Evolutionary conservation across 2,888 invertebrate species (phyloP).

Genomic region (Notodromas monacha): DNA sequence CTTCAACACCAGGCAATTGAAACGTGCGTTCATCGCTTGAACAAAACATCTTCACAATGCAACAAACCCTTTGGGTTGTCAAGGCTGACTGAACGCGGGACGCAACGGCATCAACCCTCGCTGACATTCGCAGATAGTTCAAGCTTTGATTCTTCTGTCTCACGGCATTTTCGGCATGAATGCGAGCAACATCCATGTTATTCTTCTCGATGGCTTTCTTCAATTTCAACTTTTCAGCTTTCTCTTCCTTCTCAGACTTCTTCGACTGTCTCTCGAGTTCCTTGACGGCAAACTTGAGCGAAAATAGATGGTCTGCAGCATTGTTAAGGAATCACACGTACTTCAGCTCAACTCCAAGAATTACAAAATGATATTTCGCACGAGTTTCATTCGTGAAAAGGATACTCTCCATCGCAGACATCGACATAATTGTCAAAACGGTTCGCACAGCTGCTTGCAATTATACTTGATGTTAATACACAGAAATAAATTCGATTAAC

Average conservation of each 20-base stretch:
- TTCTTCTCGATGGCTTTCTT: constrained; percentile 81
- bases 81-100: constrained; percentile 87
- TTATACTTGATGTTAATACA: too few relatives aligned
- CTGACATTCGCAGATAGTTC: constrained; percentile 83
- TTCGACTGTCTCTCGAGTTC: constrained; percentile 87
- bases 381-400: too few relatives aligned
- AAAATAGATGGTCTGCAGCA: constrained; percentile 58
- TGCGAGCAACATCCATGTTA: constrained; percentile 86
- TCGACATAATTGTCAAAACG: too few relatives aligned
- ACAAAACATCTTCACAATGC: not conserved
- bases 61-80: constrained; percentile 69
- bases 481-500: too few relatives aligned
- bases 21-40: too few relatives aligned
- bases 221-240: constrained; percentile 68
- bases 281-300: constrained; percentile 92
- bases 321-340: too few relatives aligned
- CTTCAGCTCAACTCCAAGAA: too few relatives aligned
- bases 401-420: too few relatives aligned
- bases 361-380: too few relatives aligned
- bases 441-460: too few relatives aligned
- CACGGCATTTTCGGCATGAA: constrained; percentile 88
- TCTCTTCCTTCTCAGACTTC: constrained; percentile 91
- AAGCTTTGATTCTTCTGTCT: constrained; percentile 88
- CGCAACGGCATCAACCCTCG: constrained; percentile 84
- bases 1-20: too few relatives aligned